Base-by-base conservation (phyloP, 2,113 vertebrate genomes). In the Pholis gunnellus region DNA sequence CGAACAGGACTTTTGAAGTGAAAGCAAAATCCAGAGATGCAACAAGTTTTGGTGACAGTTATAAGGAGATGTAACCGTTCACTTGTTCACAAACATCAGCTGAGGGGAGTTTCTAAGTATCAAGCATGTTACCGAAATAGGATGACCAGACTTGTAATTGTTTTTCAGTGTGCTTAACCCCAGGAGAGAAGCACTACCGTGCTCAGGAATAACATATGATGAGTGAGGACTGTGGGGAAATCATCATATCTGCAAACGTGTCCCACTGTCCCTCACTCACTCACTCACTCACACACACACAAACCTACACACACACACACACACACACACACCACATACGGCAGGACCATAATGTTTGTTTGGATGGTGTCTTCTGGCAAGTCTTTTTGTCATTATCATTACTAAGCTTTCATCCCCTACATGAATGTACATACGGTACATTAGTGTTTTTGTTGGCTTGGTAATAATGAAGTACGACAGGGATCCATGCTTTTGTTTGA, bases 201-300 rank as follows among this genome's bases (percentile, higher is more conserved):
- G 61, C 68, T 46, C 36, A 56, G 64, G 57, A 73, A 56, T 9
- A 31, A 70, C 69, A 22, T 46, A 60, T 89, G 89, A 91, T 85
- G 72, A 84, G 83, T 18, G 1, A 65, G n/a, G 78, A 72, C 91
- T 60, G 34, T 44, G 22, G 91, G 90, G 91, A 91, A 91, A 88
- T 91, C 72, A 91, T 56, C 59, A 36, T 57, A 56, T 67, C n/a
- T 64, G 31, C 8, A 71, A 76, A 77, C 8, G 20, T 60, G 31
- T 63, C 60, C 31, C 66, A 60, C 38, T 13, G 17, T 56, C 25
- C 4, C 17, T n/a, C 14, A 42, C 29, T 38, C 15, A 18, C 22
- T 29, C 60, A 40, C 48, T 29, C 29, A 25, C 20, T 54, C 38
- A 56, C 54, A 75, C 13, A 67, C 44, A 36, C 57, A 36, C 9